Percentiles rank a stretch among this genome's conserved stretches.
These are phyloP conservation scores for Camponotus fellah DNA, from an alignment of 2,888 invertebrate genomes.

Conservation along the genomic window DNA sequence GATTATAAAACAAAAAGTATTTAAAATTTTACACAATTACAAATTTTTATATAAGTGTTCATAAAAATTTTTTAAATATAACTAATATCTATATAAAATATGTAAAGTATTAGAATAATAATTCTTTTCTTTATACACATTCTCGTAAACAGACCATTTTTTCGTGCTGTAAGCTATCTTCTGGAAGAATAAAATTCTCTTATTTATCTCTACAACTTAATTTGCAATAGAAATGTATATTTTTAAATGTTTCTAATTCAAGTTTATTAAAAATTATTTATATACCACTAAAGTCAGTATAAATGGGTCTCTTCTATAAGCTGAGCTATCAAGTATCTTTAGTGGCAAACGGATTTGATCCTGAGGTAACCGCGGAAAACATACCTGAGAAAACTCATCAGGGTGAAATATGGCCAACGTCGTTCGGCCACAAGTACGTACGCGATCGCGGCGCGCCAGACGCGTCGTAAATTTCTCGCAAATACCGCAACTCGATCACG, in stretches of 20 bases:
- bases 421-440: conserved; percentile 47
- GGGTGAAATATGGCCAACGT: conserved; percentile 6
- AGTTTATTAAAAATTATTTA: neutral
- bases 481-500: conserved; percentile 64
- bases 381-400: conserved; percentile 42
- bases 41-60: neutral
- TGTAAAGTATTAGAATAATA: neutral
- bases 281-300: neutral
- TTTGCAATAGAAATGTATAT: neutral
- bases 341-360: conserved; percentile 16
- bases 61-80: neutral
- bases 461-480: conserved; percentile 63
- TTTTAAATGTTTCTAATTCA: neutral
- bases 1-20: no score
- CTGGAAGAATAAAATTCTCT: neutral
- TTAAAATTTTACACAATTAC: no score
- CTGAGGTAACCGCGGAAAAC: conserved; percentile 37
- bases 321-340: neutral
- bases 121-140: no score
- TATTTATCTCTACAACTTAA: neutral
- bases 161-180: no score
- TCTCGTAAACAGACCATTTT: no score
- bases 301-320: neutral
- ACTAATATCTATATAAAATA: neutral
- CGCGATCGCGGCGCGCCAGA: conserved; percentile 47